Evolutionary conservation across 2,888 invertebrate species (phyloP), one percentile per base, ranked within the genome.

Genomic region (Auanema freiburgensis): DNA sequence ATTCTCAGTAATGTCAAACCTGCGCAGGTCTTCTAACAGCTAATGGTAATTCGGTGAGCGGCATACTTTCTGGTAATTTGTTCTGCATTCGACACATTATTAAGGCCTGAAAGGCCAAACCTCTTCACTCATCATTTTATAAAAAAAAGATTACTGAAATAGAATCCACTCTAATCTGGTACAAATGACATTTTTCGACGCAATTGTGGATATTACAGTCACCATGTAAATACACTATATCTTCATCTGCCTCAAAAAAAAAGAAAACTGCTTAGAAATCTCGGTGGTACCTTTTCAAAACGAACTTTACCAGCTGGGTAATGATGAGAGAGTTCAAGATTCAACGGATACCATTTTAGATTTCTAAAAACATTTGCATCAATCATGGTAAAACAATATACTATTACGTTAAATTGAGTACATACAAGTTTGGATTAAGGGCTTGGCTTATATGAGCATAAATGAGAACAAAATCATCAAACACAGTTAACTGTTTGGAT

Each of bases 141-240:
- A n/a, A 16, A 40, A 55, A 14, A 21, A 16, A 54, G 14, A 40
- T 64, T 33, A 51, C 64, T 33, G 33, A 42, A 12, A 59, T 16
- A 0, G 58, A 46, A 49, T 64, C 64, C 16, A 64, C 33, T 40
- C 59, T 64, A 46, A 64, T 59, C 50, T 59, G 64, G 49, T 64
- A 64, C 6, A 64, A 49, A 49, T 64, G 64, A 5, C 59, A 43
- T 50, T 59, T 64, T 16, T 54, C 54, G 5, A 33, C 18, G 42
- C 64, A 64, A 8, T 49, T 51, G 24, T 33, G 49, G 2, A 60
- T 43, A 46, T 60, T 60, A 23, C 62, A 62, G 42, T 62, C 62
- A 8, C 62, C 62, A 33, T 62, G 62, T 40, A 62, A 33, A 44
- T 57, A 62, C 10, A 62, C 25, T 14, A 57, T 23, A 14, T 62